phyloP scores from a whole-genome alignment of 2,888 invertebrate genomes.

The Myopa testacea region DNA sequence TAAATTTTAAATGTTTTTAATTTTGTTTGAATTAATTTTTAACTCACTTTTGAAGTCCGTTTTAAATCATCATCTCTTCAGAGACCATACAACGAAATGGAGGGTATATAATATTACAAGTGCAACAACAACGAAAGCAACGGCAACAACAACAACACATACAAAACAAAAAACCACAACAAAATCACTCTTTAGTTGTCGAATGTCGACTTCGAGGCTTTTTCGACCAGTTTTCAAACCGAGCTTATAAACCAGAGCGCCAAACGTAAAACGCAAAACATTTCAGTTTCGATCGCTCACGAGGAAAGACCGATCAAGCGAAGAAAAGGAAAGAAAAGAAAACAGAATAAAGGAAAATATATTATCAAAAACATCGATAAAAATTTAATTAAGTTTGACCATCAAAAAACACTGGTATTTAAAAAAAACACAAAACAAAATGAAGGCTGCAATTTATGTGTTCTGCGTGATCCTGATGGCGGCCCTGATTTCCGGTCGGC shows the following conservation, averaged over 20 bases:
- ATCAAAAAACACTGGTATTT: constrained; percentile 2
- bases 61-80: too few relatives aligned
- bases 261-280: constrained; percentile 55
- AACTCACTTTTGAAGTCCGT: too few relatives aligned
- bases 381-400: constrained; percentile 29
- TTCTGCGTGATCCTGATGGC: constrained; percentile 42
- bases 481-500: constrained; percentile 50
- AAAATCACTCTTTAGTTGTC: not conserved
- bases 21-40: not conserved
- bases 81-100: too few relatives aligned
- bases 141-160: not conserved
- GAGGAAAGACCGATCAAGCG: constrained; percentile 56
- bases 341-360: constrained; percentile 24
- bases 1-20: not conserved
- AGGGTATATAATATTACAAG: too few relatives aligned
- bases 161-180: constrained; percentile 6
- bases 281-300: constrained; percentile 54
- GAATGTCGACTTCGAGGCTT: not conserved
- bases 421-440: constrained; percentile 25
- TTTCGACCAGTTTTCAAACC: constrained; percentile 41
- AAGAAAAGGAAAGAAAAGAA: constrained; percentile 25
- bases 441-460: not conserved
- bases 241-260: constrained; percentile 60
- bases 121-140: too few relatives aligned
- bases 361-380: constrained; percentile 31